Conservation (phyloP, 2,113 vertebrate genomes). For the Platanista minor region DNA sequence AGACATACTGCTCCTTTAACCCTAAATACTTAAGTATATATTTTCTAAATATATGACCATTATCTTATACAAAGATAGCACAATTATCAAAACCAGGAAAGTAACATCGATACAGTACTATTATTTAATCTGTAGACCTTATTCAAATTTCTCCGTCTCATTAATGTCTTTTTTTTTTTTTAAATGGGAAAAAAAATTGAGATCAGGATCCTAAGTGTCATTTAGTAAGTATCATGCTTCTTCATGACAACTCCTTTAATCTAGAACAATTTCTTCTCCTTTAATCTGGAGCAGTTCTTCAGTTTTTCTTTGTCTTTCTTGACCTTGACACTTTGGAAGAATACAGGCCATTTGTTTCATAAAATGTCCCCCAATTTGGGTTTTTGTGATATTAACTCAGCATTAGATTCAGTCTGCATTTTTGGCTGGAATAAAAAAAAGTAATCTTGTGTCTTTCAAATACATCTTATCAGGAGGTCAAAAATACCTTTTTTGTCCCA, state of each 20-base stretch:
- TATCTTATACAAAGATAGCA: neutral
- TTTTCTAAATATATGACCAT: slow-evolving; percentile 2
- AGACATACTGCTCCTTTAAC: neutral
- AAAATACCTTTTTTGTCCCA: neutral
- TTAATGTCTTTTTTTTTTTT: neutral
- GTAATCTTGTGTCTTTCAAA: neutral
- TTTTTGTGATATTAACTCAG: neutral
- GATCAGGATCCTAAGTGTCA: neutral
- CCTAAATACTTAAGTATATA: neutral
- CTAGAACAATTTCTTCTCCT: neutral
- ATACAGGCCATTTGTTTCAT: neutral
- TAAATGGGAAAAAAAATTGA: neutral
- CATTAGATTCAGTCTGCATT: neutral
- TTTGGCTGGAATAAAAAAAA: neutral
- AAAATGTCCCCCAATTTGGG: neutral
- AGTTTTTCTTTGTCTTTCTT: neutral
- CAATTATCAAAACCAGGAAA: neutral
- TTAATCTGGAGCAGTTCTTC: neutral
- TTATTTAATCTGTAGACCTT: neutral
- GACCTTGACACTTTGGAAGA: neutral
- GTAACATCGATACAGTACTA: neutral
- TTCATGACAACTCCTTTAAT: neutral
- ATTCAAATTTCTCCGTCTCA: slow-evolving; percentile 6
- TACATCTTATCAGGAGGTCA: neutral
- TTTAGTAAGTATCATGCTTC: neutral